Base-by-base conservation (phyloP, 1,140 invertebrate genomes). In the Drosophila tsacasi region DNA sequence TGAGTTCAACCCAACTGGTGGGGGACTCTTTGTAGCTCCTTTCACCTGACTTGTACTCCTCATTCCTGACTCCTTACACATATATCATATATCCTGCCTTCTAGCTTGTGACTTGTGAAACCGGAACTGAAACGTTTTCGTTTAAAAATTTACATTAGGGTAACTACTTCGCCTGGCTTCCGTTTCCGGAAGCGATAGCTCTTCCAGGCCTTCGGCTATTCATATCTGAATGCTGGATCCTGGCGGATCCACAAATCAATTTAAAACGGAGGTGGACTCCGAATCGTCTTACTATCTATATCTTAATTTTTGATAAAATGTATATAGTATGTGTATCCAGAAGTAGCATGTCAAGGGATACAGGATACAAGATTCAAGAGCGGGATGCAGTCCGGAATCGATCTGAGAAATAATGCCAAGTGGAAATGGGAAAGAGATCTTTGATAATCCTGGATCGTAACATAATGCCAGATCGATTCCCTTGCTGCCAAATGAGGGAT, bases 111-210 rank as follows among this genome's bases (percentile, higher is more conserved):
- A 37, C 68, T 66, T 10, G 15, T 89, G 83, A 86, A 86, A 86
- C 83, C 83, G 72, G 65, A 87, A 89, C 84, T 83, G 84, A 86
- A 89, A 65, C 39, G n/a, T 82, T 27, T 54, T 66, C 15, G 23
- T 27, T 35, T 39, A 37, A 32, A 32, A 27, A 50, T 73, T 13
- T 73, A 73, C 30, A 73, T 8, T 30, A 15, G 46, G 13, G 13
- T 10, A 23, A 40, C 15, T 44, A 17, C n/a, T 47, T 9, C 5
- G 9, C 27, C 17, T 67, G 15, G 19, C 25, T 37, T 55, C 32
- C 54, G 27, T 21, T 35, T 21, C 27, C 30, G 27, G 50, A 35
- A 35, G 19, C 13, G 12, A 15, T 1, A 35, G 8, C 52, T 55
- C 25, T 13, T 35, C n/a, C 25, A 19, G 27, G 27, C 49, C 7